Evolutionary conservation across 92 coral and sea anemone species (phyloP).

Genomic region (Porites divaricata): DNA sequence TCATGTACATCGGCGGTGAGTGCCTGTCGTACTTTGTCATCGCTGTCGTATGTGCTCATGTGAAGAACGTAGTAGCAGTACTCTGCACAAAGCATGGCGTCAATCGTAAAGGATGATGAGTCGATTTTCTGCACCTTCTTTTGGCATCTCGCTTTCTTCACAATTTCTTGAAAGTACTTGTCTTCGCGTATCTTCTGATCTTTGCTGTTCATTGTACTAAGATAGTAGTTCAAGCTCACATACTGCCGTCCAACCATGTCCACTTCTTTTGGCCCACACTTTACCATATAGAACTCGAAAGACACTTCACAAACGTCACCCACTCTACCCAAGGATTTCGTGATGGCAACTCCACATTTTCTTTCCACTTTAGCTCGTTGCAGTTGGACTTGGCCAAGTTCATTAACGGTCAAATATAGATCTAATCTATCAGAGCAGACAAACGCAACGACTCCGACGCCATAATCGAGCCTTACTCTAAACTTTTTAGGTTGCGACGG

Average conservation of each 20-base stretch:
- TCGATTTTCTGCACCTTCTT: background rate
- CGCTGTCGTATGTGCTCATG: background rate
- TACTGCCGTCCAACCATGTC: conserved; percentile 26
- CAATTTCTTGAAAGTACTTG: conserved; percentile 20
- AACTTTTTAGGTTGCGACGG: conserved; percentile 23
- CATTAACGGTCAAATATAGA: conserved; percentile 33
- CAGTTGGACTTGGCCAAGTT: background rate
- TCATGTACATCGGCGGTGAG: background rate
- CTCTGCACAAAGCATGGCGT: conserved; percentile 43
- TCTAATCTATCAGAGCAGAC: background rate
- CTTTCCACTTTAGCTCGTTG: conserved; percentile 19
- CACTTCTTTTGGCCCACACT: conserved; percentile 19
- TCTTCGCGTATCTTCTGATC: conserved; percentile 46
- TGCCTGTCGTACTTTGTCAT: background rate
- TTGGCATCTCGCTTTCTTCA: conserved; percentile 10
- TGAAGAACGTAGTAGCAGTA: conserved; percentile 39
- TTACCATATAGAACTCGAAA: conserved; percentile 32
- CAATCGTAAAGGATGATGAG: background rate
- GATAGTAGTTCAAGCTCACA: conserved; percentile 53
- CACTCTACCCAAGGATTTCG: conserved; percentile 4
- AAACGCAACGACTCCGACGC: conserved; percentile 52
- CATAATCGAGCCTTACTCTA: conserved; percentile 47
- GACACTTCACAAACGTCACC: too few species aligned
- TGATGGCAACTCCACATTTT: conserved; percentile 30
- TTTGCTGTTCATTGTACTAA: conserved; percentile 39